A percentile compares a stretch with the other conserved stretches of the same genome.
Conservation (phyloP, 2,113 vertebrate genomes). For the Hyla sarda region DNA sequence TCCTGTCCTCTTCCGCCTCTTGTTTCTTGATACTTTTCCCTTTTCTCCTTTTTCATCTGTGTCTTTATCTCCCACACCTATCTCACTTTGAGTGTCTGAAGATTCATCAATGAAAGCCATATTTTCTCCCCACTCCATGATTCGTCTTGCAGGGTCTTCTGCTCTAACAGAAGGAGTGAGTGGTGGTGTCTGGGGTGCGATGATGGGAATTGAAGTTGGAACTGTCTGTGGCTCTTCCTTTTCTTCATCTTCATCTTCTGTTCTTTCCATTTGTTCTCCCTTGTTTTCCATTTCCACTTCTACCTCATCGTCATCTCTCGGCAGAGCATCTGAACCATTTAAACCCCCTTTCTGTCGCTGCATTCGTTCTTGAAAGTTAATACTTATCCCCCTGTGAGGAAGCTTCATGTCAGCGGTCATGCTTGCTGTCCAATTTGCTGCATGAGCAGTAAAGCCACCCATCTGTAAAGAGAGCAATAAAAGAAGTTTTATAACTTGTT, state of each 20-base stretch:
- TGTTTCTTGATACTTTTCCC: constrained; percentile 60
- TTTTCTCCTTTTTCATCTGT: constrained; percentile 69
- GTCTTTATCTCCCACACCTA: constrained; percentile 32
- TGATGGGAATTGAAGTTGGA: not conserved
- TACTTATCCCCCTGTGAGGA: constrained; percentile 77
- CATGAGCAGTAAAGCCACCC: constrained; percentile 88
- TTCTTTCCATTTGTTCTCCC: not conserved
- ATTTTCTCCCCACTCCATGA: constrained; percentile 86
- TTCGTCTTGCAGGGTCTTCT: constrained; percentile 69
- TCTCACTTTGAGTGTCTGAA: constrained; percentile 84
- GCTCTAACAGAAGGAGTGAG: constrained; percentile 51
- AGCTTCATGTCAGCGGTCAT: constrained; percentile 86
- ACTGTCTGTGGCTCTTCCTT: constrained; percentile 59
- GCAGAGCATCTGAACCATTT: constrained; percentile 20
- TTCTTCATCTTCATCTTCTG: constrained; percentile 7
- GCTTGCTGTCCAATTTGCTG: constrained; percentile 88
- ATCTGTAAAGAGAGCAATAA: constrained; percentile 73
- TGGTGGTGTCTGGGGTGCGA: not conserved
- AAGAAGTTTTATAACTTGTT: not conserved
- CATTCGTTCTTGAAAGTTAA: constrained; percentile 74
- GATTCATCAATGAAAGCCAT: constrained; percentile 90
- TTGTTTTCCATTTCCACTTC: constrained; percentile 40
- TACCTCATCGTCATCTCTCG: constrained; percentile 25
- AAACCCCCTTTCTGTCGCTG: constrained; percentile 74
- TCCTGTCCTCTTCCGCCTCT: constrained; percentile 25